Evolutionary conservation across 2,113 vertebrate genomes (phyloP).

Genomic region (Gallinago media): DNA sequence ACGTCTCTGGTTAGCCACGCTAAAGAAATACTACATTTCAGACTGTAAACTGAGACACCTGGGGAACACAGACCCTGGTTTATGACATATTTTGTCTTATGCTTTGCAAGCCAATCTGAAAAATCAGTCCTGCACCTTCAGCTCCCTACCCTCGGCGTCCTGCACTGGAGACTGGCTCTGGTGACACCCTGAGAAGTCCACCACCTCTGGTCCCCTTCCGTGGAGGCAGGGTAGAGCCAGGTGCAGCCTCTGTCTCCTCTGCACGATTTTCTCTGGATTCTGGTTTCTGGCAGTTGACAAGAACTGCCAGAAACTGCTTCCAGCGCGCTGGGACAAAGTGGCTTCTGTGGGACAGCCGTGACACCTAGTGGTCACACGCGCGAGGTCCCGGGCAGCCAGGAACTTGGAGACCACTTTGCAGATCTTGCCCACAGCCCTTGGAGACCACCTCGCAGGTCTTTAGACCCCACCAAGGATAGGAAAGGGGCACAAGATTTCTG

Average conservation of each 20-base stretch:
- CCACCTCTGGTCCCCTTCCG: accelerated
- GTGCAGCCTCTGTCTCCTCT: background rate
- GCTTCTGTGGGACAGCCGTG: conserved; percentile 37
- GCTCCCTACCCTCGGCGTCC: accelerated
- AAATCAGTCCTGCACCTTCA: background rate
- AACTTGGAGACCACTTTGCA: background rate
- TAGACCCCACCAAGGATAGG: accelerated
- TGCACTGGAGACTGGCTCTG: background rate
- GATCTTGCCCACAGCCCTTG: accelerated
- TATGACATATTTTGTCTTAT: background rate
- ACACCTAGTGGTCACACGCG: conserved; percentile 67
- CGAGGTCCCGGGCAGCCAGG: background rate
- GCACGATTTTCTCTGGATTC: accelerated
- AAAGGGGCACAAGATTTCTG: background rate
- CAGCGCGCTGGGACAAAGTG: background rate
- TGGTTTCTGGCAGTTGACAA: accelerated
- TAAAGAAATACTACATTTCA: background rate
- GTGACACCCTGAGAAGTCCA: background rate
- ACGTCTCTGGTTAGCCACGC: accelerated
- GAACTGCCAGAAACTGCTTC: background rate
- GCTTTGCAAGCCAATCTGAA: background rate
- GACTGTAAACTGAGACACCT: too few species aligned
- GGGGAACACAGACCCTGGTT: background rate
- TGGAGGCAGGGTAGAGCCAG: background rate
- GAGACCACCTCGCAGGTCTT: accelerated